Evolutionary conservation across 2,888 invertebrate species (phyloP).

Genomic region (Acleris literana): DNA sequence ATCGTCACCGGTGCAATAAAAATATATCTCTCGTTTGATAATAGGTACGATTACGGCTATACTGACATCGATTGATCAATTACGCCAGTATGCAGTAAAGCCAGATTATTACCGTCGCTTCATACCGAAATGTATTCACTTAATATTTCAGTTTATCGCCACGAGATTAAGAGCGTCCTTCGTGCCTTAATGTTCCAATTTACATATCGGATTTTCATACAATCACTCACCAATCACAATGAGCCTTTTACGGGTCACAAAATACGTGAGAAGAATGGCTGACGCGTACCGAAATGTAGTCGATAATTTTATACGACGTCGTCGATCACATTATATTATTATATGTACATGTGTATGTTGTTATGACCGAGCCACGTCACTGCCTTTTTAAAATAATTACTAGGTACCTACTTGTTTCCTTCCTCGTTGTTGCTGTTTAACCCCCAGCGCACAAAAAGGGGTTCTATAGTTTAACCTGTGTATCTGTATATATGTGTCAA

Average conservation of each 20-base stretch:
- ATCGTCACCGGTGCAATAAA: too few relatives aligned
- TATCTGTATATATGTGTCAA: too few relatives aligned
- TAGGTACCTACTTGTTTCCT: too few relatives aligned
- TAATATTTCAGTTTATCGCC: slow-evolving; percentile 12
- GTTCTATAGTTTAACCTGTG: too few relatives aligned
- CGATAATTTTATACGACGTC: slow-evolving; percentile 12
- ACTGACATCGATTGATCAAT: not conserved
- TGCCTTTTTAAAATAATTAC: too few relatives aligned
- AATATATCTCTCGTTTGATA: too few relatives aligned
- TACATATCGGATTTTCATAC: slow-evolving; percentile 16
- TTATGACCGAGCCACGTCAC: too few relatives aligned
- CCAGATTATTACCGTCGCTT: not conserved
- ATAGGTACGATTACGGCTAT: not conserved
- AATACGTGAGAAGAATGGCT: slow-evolving; percentile 8
- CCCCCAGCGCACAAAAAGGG: too few relatives aligned
- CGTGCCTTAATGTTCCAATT: slow-evolving; percentile 6
- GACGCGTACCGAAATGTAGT: slow-evolving; percentile 1
- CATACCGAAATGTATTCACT: not conserved
- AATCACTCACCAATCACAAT: slow-evolving; percentile 16
- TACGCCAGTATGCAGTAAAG: not conserved
- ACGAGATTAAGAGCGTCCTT: slow-evolving; percentile 7
- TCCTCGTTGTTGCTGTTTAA: too few relatives aligned
- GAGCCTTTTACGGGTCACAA: slow-evolving; percentile 16
- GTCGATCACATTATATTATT: too few relatives aligned
- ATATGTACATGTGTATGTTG: not conserved